Base-by-base conservation (phyloP, 1,140 invertebrate genomes). In the Drosophila subpulchrella region DNA sequence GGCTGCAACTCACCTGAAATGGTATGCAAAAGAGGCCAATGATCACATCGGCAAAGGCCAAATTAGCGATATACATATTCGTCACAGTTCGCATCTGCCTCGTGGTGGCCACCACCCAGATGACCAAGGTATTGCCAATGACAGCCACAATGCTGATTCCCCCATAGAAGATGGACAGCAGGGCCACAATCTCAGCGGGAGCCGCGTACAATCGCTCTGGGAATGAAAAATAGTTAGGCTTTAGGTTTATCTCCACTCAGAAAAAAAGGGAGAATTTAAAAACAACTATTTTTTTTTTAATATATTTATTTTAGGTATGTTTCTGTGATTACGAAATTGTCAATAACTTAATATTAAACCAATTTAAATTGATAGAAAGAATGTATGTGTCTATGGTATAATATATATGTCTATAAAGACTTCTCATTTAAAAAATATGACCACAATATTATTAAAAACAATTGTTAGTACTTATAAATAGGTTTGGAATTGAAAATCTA, bases 31-130 rank as follows among this genome's bases (percentile, higher is more conserved):
- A 96, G 39, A 96, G 92, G 63, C 95, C 96, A 89, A 97, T 96
- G 58, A 96, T 95, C 67, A 97, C 96, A 85, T 97, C 96, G 12
- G 96, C 96, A 60, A 96, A 91, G 4, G 96, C 96, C 67, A 97
- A 92, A 92, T 97, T 97, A 2, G 96, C 95, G 50, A 97, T 97
- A 92, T 96, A 97, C 81, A 95, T 96, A 90, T 97, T 97, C 20
- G 96, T 97, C 58, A 97, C 96, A 50, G 95, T 96, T 58, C 96
- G 96, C 96, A 97, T 97, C 24, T 95, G 93, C 11, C 94, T 91
- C 6, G 95, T 95, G 0, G 95, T 95, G 1, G 95, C 94, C 4
- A 97, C 95, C 39, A 97, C 95, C 95, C 96, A 96, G 82, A 97
- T 96, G 8, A 97, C 96, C 6, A 97, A 93, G 7, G 94, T 94